These are phyloP conservation scores for Pachycephus smyrnensis DNA, from an alignment of 2,888 invertebrate genomes.

Conservation along the genomic window DNA sequence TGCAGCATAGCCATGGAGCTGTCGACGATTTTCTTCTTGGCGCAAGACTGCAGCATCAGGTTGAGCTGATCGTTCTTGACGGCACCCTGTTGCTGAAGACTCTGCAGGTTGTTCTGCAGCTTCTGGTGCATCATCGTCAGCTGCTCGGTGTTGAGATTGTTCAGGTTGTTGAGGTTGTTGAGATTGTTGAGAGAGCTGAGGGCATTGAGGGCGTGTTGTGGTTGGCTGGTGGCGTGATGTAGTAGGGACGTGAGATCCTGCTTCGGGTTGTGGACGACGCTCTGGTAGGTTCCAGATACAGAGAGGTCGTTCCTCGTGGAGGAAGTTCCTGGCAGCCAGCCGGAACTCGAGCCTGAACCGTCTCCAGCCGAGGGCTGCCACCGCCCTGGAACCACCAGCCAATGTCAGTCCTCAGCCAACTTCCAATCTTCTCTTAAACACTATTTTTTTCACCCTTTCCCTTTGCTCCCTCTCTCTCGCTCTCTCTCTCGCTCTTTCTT, in stretches of 20 bases:
- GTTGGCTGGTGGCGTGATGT: slow-evolving; percentile 16
- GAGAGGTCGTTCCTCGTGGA: slow-evolving; percentile 58
- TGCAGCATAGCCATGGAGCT: slow-evolving; percentile 53
- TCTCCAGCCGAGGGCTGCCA: slow-evolving; percentile 67
- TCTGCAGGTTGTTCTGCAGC: slow-evolving; percentile 58
- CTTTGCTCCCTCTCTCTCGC: slow-evolving; percentile 38
- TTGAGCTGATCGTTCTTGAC: slow-evolving; percentile 51
- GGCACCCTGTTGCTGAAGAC: slow-evolving; percentile 45
- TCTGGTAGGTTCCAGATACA: slow-evolving; percentile 51
- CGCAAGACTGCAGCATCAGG: slow-evolving; percentile 59
- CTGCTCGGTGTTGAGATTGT: slow-evolving; percentile 55
- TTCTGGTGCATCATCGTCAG: slow-evolving; percentile 64
- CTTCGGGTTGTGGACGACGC: slow-evolving; percentile 47
- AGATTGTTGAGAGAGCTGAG: slow-evolving; percentile 34
- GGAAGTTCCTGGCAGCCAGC: slow-evolving; percentile 52
- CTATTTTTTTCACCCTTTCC: slow-evolving; percentile 40
- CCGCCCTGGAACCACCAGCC: slow-evolving; percentile 68
- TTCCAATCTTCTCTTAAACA: slow-evolving; percentile 65
- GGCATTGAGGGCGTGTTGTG: slow-evolving; percentile 47
- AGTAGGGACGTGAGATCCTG: slow-evolving; percentile 36
- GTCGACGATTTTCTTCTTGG: slow-evolving; percentile 57
- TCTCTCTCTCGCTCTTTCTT: slow-evolving; percentile 27
- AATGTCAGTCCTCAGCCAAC: slow-evolving; percentile 66
- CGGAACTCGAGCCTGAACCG: slow-evolving; percentile 64
- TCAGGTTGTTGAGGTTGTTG: slow-evolving; percentile 46